These are phyloP conservation scores for Pardalotus punctatus DNA, from an alignment of 2,113 vertebrate species.

Conservation along the genomic window DNA sequence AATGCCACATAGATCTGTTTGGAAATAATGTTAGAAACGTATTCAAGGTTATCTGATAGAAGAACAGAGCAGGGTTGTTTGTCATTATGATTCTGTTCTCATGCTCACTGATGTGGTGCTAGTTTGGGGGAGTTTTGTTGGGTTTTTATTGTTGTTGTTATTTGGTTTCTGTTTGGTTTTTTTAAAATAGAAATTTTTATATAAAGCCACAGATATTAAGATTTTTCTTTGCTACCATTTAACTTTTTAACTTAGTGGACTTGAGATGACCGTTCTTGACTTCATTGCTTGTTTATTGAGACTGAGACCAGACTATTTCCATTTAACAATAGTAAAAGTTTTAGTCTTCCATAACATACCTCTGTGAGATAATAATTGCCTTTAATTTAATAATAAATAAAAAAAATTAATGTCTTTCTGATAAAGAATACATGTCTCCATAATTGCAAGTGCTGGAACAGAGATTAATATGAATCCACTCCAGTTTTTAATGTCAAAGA, in stretches of 20 bases:
- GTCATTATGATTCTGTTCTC: not conserved
- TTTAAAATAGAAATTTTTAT: not conserved
- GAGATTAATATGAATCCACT: not conserved
- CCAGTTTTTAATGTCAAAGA: not conserved
- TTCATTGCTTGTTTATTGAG: not conserved
- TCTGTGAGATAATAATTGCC: not conserved
- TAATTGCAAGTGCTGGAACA: not conserved
- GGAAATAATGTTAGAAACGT: not conserved
- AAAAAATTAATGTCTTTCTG: not conserved
- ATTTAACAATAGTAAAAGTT: not conserved
- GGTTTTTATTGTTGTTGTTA: not conserved
- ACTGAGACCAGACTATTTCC: not conserved
- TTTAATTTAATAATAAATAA: not conserved
- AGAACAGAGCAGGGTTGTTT: not conserved
- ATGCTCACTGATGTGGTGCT: not conserved
- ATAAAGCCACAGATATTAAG: not conserved
- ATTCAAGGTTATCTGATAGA: not conserved
- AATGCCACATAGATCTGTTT: not conserved
- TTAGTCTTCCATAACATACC: not conserved
- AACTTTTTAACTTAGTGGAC: not conserved
- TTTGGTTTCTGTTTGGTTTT: not conserved
- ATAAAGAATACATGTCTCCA: not conserved
- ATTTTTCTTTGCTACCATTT: not conserved
- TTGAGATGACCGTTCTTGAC: not conserved
- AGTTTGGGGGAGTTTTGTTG: fast-evolving